A percentile compares a stretch with the other conserved stretches of the same genome.
phyloP scores from a whole-genome alignment of 2,113 vertebrate species.

The Tyrannus savana region DNA sequence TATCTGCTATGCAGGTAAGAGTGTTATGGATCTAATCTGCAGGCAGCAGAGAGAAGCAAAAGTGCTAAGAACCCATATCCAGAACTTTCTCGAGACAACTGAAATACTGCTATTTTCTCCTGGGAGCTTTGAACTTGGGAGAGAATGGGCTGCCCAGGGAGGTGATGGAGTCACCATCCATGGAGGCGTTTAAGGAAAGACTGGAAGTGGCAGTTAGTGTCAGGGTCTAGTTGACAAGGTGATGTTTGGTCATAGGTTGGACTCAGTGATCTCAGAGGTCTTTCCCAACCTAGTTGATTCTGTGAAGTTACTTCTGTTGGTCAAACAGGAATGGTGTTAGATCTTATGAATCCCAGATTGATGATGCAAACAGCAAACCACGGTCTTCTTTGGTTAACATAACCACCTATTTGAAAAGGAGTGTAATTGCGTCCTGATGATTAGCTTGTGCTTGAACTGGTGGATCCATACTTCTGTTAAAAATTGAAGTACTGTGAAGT shows the following conservation, averaged over 20 bases:
- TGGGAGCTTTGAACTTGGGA: background rate
- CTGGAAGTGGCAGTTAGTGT: background rate
- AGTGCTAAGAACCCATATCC: background rate
- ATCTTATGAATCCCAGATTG: background rate
- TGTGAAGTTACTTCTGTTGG: background rate
- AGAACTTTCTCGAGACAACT: background rate
- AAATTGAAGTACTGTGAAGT: background rate
- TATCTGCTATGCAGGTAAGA: background rate
- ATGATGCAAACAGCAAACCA: background rate
- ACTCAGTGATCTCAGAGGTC: background rate
- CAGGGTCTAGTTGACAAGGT: background rate
- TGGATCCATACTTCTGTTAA: background rate
- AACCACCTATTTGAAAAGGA: background rate
- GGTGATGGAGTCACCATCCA: background rate
- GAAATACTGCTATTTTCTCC: background rate
- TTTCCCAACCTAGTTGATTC: background rate
- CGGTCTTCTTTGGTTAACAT: background rate
- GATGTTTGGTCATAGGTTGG: background rate
- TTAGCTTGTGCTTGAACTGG: background rate
- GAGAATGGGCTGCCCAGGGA: background rate
- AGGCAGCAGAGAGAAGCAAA: background rate
- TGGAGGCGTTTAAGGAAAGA: background rate
- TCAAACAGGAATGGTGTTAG: background rate
- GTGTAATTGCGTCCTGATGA: background rate
- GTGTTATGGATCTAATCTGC: background rate